These are phyloP conservation scores for Lepidotrigona ventralis DNA, from an alignment of 1,140 invertebrate species.

Conservation along the genomic window DNA sequence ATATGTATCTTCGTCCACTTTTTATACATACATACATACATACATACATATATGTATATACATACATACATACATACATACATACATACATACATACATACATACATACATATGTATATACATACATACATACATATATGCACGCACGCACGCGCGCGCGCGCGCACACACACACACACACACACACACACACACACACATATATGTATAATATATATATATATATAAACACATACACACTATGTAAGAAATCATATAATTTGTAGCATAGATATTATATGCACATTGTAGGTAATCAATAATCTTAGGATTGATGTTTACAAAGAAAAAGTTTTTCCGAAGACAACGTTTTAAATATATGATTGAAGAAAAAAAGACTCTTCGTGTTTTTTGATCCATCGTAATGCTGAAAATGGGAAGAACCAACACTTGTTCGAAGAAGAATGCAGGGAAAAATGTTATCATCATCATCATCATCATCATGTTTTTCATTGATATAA, in stretches of 20 bases:
- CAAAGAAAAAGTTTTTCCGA: background rate
- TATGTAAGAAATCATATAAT: background rate
- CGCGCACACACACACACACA: background rate
- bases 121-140: background rate
- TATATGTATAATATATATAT: background rate
- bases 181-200: background rate
- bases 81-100: background rate
- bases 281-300: constrained; percentile 2
- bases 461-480: background rate
- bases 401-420: background rate
- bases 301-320: background rate
- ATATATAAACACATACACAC: background rate
- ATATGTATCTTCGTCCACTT: constrained; percentile 4
- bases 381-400: background rate
- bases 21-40: constrained; percentile 10
- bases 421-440: background rate
- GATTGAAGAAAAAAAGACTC: background rate
- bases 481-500: background rate
- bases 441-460: background rate
- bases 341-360: background rate
- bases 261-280: background rate
- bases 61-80: background rate
- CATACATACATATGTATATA: background rate
- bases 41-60: background rate
- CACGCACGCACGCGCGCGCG: too few relatives aligned